Evolutionary conservation across 2,888 invertebrate species (phyloP).

Genomic region (Netelia virgata): DNA sequence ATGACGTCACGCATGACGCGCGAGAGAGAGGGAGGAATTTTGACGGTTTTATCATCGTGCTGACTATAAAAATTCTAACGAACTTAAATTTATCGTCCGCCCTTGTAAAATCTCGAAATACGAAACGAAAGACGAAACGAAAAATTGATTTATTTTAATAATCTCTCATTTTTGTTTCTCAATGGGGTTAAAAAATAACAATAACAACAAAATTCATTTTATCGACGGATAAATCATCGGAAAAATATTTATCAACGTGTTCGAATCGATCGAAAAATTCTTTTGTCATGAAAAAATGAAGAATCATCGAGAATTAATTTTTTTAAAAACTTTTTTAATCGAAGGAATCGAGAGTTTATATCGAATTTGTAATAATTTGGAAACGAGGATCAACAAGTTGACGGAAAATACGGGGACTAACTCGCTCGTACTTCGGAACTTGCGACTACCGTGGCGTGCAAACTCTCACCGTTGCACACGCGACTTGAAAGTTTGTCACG

Average conservation of each 20-base stretch:
- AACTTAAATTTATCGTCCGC: no score
- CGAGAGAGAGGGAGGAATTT: constrained; percentile 27
- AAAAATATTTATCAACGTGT: not conserved
- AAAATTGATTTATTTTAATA: not conserved
- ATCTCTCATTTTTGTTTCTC: no score
- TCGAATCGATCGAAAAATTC: not conserved
- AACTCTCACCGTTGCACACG: constrained; percentile 25
- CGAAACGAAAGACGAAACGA: not conserved
- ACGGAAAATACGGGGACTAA: not conserved
- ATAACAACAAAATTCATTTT: not conserved
- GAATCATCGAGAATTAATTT: not conserved
- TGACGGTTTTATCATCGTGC: constrained; percentile 6
- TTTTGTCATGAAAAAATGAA: not conserved
- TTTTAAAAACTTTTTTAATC: not conserved
- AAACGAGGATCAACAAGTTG: constrained; percentile 42
- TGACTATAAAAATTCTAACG: no score
- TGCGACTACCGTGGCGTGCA: not conserved
- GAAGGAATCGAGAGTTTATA: constrained; percentile 11
- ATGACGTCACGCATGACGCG: constrained; percentile 54
- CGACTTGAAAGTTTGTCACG: constrained; percentile 43
- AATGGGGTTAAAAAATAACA: no score
- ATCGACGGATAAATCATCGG: not conserved
- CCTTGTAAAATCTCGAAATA: no score
- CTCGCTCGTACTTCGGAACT: not conserved
- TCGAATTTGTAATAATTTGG: constrained; percentile 35